Evolutionary conservation across 2,888 invertebrate species (phyloP).

Genomic region (Dicyrtoma fusca): DNA sequence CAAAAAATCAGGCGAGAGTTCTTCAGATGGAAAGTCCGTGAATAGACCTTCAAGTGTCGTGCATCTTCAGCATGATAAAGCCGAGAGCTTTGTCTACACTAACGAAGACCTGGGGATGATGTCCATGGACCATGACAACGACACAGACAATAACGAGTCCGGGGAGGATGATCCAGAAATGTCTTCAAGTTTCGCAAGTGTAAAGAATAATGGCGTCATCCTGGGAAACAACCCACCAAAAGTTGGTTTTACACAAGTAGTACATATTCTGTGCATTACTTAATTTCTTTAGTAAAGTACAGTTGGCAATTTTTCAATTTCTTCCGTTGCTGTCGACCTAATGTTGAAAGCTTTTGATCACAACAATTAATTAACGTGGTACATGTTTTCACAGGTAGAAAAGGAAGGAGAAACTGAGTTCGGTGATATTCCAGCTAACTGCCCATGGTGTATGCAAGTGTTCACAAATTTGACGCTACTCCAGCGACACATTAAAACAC

Average conservation of each 20-base stretch:
- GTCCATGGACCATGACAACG: conserved; percentile 26
- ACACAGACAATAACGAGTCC: conserved; percentile 22
- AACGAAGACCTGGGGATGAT: conserved; percentile 39
- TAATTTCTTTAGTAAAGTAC: neutral
- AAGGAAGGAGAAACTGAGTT: conserved; percentile 19
- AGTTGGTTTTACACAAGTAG: no score
- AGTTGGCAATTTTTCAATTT: no score
- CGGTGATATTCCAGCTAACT: conserved; percentile 35
- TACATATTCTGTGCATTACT: no score
- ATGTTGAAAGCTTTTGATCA: no score
- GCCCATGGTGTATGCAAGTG: conserved; percentile 67
- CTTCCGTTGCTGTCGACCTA: no score
- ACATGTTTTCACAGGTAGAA: no score
- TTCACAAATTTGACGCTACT: conserved; percentile 96
- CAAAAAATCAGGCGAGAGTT: no score
- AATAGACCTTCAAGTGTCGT: neutral
- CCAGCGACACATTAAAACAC: conserved; percentile 77
- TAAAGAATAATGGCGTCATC: no score
- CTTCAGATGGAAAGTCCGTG: neutral
- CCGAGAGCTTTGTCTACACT: conserved; percentile 40
- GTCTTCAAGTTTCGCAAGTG: neutral
- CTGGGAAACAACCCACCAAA: no score
- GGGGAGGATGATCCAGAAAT: conserved; percentile 32
- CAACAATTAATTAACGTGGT: no score
- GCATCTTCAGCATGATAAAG: conserved; percentile 24